Evolutionary conservation across 2,888 invertebrate genomes (phyloP), one percentile per base, ranked within the genome.

Genomic region (Julus scandinavius): DNA sequence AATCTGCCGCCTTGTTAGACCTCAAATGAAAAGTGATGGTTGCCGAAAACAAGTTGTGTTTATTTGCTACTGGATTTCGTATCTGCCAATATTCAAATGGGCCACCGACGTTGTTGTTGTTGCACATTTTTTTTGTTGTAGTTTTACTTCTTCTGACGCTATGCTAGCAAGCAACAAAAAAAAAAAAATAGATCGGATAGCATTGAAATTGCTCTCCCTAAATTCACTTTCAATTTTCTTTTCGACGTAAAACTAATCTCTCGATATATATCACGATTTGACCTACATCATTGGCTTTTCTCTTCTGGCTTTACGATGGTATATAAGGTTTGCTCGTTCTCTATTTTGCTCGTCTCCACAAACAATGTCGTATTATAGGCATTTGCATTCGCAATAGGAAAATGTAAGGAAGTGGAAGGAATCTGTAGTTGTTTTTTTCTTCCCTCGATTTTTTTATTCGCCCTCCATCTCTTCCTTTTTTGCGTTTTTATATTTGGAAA

Each of bases 1-100:
- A 85, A 85, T 85, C 85, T 85, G 38, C 20, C 45, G n/a, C 9
- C 85, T 29, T 85, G 85, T 85, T 49, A 85, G 41, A 29, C 40
- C 50, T 49, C 87, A 87, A 87, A 87, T 87, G 87, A 87, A 87
- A 87, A 87, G 87, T 54, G 54, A 87, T 87, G 58, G 87, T 40
- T 54, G 49, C 50, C 50, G 50, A 85, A 85, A 50, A 72, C 72
- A n/a, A 72, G 29, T 72, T 72, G 72, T 72, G 72, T 72, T 72
- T 72, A 72, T 72, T 72, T 72, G 72, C 72, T 72, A 29, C 72
- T 29, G 72, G 72, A 72, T 72, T 72, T 72, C 15, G 50, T 85
- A 49, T 40, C 50, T 50, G 85, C 85, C 45, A 50, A 85, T 49
- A 85, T 49, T 85, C 41, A 20, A 85, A 45, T 85, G 45, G 45